phyloP scores from a whole-genome alignment of 2,797 vertebrate genomes.

The Cyprinodon diabolis region DNA sequence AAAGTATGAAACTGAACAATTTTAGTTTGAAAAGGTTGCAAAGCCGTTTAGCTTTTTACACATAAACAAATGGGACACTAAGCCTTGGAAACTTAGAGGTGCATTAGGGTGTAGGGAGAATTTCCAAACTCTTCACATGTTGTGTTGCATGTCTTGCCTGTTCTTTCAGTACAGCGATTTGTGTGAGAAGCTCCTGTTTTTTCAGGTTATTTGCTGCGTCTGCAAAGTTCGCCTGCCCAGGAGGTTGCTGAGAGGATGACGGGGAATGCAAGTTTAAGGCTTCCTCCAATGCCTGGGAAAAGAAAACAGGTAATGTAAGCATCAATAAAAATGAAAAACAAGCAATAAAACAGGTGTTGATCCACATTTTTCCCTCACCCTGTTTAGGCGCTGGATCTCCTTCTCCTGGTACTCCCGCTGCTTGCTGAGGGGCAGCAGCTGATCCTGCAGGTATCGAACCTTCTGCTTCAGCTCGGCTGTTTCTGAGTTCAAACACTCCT shows the following conservation, averaged over 20 bases:
- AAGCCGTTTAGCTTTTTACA: neutral
- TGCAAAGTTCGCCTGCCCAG: conserved; percentile 76
- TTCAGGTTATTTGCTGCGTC: conserved; percentile 82
- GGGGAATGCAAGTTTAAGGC: conserved; percentile 89
- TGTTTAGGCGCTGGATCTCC: conserved; percentile 96
- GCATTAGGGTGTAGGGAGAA: too few species aligned
- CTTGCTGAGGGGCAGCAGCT: conserved; percentile 90
- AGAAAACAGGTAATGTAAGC: neutral
- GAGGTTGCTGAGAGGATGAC: conserved; percentile 79
- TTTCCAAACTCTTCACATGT: neutral
- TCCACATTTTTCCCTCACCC: conserved; percentile 72
- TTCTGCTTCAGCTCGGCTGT: conserved; percentile 92
- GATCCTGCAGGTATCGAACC: conserved; percentile 92
- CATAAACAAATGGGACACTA: neutral
- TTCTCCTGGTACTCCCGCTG: conserved; percentile 97
- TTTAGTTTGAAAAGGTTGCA: neutral
- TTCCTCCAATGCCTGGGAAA: conserved; percentile 90
- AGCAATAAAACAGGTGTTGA: neutral
- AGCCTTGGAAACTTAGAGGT: neutral
- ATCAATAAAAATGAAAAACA: neutral
- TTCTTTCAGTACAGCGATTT: conserved; percentile 94
- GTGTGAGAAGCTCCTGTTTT: conserved; percentile 92
- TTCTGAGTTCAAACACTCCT: conserved; percentile 89
- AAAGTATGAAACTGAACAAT: neutral
- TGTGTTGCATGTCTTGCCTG: conserved; percentile 82